Evolutionary conservation across 2,113 vertebrate species (phyloP), one percentile per base, ranked within the genome.

Genomic region (Trogon melanurus): DNA sequence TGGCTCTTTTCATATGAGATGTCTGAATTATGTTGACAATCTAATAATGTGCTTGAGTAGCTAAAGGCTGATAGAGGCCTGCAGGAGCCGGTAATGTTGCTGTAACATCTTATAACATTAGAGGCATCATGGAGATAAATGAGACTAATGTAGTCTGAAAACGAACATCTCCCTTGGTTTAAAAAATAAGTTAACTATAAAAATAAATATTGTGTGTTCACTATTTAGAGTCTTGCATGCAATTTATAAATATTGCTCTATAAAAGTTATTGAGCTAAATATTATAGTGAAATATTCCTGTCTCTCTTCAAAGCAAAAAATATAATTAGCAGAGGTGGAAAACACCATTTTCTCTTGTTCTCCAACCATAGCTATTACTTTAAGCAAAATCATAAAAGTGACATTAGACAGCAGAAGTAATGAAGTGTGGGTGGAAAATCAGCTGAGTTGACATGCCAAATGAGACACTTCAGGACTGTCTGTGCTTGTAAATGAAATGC

Each of bases 1-100:
- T 96, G 91, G 75, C 69, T 97, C 16, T 23, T 97, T 97, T 96
- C 86, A 54, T 94, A 96, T 93, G 95, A 97, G 95, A 95, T 89
- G 90, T 95, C 97, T 98, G 96, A 98, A 97, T 98, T 98, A 97
- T 97, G 91, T 95, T 97, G 96, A 97, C 98, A 98, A 95, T 96
- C 94, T 97, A 97, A 98, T 98, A 98, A 98, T 93, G 96, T 2
- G 23, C 90, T 78, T 82, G 89, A 95, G 94, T 96, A 97, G 97
- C 97, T 97, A 95, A 97, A 85, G 97, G 96, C 96, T 97, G 95
- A 85, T 82, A 88, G 71, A 97, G 91, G 93, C 97, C 97, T 97
- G 95, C 92, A 97, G 96, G 95, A 98, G 93, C 91, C 10, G 1
- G 95, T 89, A 96, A 97, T 95, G 97, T 88, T 92, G 79, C 88